phyloP scores from a whole-genome alignment of 2,888 invertebrate genomes.

The Synanthedon andrenaeformis region DNA sequence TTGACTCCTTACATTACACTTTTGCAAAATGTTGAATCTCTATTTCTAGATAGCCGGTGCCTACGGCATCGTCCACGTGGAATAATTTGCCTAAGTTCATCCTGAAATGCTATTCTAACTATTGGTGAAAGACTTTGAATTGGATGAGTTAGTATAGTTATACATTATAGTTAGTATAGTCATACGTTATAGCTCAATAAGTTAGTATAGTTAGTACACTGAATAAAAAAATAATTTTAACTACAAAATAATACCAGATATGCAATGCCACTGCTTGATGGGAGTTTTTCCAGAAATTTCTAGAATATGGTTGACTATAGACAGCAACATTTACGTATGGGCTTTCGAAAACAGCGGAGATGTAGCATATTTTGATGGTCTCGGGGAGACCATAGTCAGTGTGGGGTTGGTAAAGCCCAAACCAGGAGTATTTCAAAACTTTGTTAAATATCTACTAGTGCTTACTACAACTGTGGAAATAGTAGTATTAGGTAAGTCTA shows the following conservation, averaged over 20 bases:
- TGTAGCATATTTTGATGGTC: constrained; percentile 95
- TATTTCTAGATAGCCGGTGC: too few relatives aligned
- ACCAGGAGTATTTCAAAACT: constrained; percentile 86
- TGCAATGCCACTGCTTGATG: constrained; percentile 97
- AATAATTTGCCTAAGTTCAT: too few relatives aligned
- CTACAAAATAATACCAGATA: constrained; percentile 72
- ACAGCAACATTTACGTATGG: constrained; percentile 98
- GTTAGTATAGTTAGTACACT: too few relatives aligned
- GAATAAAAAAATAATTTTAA: neutral
- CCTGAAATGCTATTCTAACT: too few relatives aligned
- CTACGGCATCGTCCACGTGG: too few relatives aligned
- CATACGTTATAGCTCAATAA: too few relatives aligned
- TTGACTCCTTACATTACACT: too few relatives aligned
- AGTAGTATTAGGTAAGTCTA: constrained; percentile 81
- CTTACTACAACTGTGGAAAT: constrained; percentile 96
- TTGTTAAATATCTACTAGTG: constrained; percentile 91
- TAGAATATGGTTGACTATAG: constrained; percentile 96
- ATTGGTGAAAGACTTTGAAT: too few relatives aligned
- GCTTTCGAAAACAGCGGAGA: constrained; percentile 95
- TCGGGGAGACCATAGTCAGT: constrained; percentile 93
- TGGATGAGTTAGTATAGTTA: too few relatives aligned
- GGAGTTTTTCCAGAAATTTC: constrained; percentile 97
- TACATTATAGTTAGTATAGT: too few relatives aligned
- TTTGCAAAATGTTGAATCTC: too few relatives aligned
- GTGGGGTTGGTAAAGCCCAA: constrained; percentile 93